These are phyloP conservation scores for Antennarius striatus DNA, from an alignment of 2,113 vertebrate species.

Conservation along the genomic window DNA sequence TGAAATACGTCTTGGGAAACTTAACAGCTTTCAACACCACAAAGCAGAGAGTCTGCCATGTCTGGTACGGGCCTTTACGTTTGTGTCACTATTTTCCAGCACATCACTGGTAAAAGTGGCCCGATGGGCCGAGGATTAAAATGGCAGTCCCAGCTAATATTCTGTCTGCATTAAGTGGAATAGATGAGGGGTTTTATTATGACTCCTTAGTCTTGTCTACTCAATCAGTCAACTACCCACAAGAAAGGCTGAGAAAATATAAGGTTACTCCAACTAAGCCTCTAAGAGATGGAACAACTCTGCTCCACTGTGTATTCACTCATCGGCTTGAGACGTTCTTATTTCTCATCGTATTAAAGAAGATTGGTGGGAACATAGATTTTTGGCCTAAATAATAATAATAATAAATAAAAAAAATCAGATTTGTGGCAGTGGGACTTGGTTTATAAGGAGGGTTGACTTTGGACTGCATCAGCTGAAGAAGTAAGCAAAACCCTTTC, in stretches of 20 bases:
- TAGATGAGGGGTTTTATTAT: constrained; percentile 59
- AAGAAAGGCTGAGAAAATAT: constrained; percentile 61
- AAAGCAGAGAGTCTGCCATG: constrained; percentile 41
- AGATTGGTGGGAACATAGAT: constrained; percentile 43
- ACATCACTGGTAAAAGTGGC: constrained; percentile 33
- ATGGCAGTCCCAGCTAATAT: constrained; percentile 47
- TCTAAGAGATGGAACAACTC: constrained; percentile 69
- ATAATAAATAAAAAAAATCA: neutral
- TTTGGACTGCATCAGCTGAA: no score
- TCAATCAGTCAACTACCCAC: constrained; percentile 30
- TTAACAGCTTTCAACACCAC: constrained; percentile 39
- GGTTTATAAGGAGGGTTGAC: no score
- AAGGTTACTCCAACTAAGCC: constrained; percentile 67
- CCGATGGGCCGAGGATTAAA: constrained; percentile 53
- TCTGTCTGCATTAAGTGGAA: constrained; percentile 41
- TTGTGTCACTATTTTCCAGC: constrained; percentile 57
- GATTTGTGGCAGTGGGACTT: no score
- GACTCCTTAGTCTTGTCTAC: constrained; percentile 43
- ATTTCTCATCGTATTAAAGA: constrained; percentile 46
- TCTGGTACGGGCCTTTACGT: constrained; percentile 20
- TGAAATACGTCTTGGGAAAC: constrained; percentile 60
- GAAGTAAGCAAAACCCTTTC: no score
- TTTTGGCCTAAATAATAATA: constrained; percentile 16
- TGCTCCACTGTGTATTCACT: constrained; percentile 67
- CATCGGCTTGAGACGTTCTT: constrained; percentile 54